Base-by-base conservation (phyloP, 2,888 invertebrate genomes). In the Melipona bicolor region DNA sequence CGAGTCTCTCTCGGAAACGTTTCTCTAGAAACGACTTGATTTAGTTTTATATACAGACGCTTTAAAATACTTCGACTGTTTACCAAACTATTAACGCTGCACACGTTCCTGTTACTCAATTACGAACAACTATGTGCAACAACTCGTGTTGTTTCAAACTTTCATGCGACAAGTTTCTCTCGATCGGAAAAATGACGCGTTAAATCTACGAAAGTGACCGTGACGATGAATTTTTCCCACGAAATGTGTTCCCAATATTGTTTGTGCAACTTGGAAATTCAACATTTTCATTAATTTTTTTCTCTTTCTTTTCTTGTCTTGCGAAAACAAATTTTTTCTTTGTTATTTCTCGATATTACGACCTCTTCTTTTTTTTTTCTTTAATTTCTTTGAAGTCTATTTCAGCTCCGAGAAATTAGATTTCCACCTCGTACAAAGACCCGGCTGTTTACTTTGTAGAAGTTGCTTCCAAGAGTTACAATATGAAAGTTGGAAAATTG, bases 21-120 rank as follows among this genome's bases (percentile, higher is more conserved):
- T 65, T 9, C 54, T 54, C 24, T 76, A 27, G n/a, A 49, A 32
- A 61, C 19, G n/a, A 67, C 36, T 69, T 36, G 52, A 24, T 68
- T 76, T 76, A 69, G 69, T 69, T 76, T 50, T 69, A 32, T 69
- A 50, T 50, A 24, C 36, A 4, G 32, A n/a, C 27, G 50, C 32
- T 76, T 76, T 76, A 69, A 76, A 76, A 52, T 69, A 69, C 50
- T 36, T 61, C 5, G n/a, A 69, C 50, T 61, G 50, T 61, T 76
- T 69, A 54, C 27, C 15, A 69, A 76, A 76, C 19, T 32, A 61
- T 50, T 61, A 27, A 50, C 50, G n/a, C 32, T 13, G 17, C 61
- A 69, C 76, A 32, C 24, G 61, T 50, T 24, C n/a, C 32, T 69
- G 69, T 50, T 69, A 76, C 36, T 68, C 69, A 61, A 61, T 76